Conservation (phyloP, 2,113 vertebrate species). For the Lophotis ruficrista region DNA sequence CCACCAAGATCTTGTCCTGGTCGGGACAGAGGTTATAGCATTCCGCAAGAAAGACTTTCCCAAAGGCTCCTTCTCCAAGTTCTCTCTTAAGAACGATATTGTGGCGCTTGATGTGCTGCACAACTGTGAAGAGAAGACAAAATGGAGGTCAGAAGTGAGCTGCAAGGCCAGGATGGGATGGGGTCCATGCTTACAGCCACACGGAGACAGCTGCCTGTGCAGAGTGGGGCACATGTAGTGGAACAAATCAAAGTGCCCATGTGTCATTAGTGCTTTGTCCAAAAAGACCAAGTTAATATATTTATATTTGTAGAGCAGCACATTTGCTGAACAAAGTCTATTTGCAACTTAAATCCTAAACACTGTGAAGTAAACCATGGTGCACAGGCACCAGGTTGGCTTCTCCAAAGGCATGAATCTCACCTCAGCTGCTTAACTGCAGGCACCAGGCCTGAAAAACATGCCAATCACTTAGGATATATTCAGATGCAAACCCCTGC, state of each 20-base stretch:
- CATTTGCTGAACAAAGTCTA: neutral
- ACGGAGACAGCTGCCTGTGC: neutral
- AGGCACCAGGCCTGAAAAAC: neutral
- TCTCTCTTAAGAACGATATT: constrained; percentile 98
- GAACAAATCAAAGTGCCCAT: neutral
- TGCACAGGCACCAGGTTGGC: neutral
- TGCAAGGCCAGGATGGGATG: neutral
- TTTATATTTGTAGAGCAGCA: neutral
- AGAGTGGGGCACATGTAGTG: neutral
- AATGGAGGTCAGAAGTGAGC: constrained; percentile 17
- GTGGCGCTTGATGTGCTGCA: constrained; percentile 98
- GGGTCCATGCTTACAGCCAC: neutral
- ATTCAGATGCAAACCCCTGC: neutral
- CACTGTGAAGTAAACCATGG: neutral
- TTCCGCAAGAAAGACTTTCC: constrained; percentile 97
- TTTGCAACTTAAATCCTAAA: neutral
- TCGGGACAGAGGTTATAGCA: constrained; percentile 95
- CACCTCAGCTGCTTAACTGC: neutral
- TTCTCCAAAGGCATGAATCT: neutral
- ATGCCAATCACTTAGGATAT: neutral
- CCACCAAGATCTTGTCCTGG: constrained; percentile 96
- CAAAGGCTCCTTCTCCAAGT: constrained; percentile 97
- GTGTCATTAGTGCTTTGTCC: neutral
- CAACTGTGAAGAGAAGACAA: constrained; percentile 83
- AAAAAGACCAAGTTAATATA: neutral